Percentiles rank a stretch among this genome's conserved stretches.
Conservation (phyloP, 1,140 invertebrate genomes). For the Colletes latitarsis region DNA sequence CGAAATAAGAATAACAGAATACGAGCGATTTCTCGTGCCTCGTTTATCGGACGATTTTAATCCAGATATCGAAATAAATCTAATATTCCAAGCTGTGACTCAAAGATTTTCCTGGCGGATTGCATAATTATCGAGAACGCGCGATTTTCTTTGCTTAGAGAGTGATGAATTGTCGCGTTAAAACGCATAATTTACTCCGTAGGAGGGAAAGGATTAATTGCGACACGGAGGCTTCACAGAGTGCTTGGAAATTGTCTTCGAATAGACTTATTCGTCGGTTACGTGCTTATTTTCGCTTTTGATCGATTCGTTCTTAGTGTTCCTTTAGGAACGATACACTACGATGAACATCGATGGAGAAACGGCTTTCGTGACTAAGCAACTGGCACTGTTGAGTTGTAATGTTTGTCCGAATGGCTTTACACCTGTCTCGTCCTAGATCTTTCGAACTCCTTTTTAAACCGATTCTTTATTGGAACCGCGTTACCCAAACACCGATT, state of each 20-base stretch:
- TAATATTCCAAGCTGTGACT: not conserved
- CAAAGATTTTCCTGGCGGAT: not conserved
- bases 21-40: too few relatives aligned
- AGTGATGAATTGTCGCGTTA: not conserved
- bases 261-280: not conserved
- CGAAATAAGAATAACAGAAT: too few relatives aligned
- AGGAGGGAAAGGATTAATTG: not conserved
- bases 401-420: conserved; percentile 15
- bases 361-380: conserved; percentile 52
- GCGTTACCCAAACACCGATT: not conserved
- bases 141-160: not conserved
- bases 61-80: not conserved
- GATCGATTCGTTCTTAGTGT: conserved; percentile 4
- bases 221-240: not conserved
- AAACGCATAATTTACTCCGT: not conserved
- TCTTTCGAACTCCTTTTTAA: conserved; percentile 17
- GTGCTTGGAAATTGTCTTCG: not conserved
- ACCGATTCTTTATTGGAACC: not conserved
- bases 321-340: not conserved
- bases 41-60: too few relatives aligned
- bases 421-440: conserved; percentile 50
- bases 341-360: conserved; percentile 45
- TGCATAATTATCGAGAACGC: not conserved
- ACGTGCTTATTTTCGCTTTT: conserved; percentile 3
- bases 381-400: conserved; percentile 15